Conservation (phyloP, 2,113 vertebrate species). For the Himantopus leucocephalus region DNA sequence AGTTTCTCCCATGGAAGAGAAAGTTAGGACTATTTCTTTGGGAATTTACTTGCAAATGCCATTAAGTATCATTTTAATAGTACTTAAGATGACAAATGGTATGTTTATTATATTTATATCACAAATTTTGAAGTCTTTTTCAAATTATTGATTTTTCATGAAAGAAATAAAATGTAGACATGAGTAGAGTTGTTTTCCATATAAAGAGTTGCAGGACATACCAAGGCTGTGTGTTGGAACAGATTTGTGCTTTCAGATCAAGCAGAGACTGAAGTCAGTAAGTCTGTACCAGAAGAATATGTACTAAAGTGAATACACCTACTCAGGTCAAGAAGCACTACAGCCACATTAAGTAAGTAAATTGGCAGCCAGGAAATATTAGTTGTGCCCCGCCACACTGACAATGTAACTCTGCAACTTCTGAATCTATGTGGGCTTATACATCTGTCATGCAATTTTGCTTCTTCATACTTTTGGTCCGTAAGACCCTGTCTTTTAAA, state of each 20-base stretch:
- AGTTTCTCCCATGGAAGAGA: not conserved
- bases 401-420: not conserved
- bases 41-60: not conserved
- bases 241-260: not conserved
- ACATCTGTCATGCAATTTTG: not conserved
- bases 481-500: not conserved
- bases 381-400: not conserved
- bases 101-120: not conserved
- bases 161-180: not conserved
- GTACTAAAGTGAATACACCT: not conserved
- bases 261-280: not conserved
- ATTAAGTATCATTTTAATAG: not conserved
- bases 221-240: accelerated
- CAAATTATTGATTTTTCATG: not conserved
- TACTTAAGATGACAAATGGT: not conserved
- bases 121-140: not conserved
- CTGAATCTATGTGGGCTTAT: not conserved
- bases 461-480: not conserved
- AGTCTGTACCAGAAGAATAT: not conserved
- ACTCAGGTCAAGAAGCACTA: not conserved
- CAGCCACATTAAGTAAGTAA: not conserved
- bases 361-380: not conserved
- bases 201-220: accelerated
- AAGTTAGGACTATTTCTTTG: not conserved
- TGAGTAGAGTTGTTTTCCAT: not conserved